Base-by-base conservation (phyloP, 2,888 invertebrate species). In the Leucophenga maculata region DNA sequence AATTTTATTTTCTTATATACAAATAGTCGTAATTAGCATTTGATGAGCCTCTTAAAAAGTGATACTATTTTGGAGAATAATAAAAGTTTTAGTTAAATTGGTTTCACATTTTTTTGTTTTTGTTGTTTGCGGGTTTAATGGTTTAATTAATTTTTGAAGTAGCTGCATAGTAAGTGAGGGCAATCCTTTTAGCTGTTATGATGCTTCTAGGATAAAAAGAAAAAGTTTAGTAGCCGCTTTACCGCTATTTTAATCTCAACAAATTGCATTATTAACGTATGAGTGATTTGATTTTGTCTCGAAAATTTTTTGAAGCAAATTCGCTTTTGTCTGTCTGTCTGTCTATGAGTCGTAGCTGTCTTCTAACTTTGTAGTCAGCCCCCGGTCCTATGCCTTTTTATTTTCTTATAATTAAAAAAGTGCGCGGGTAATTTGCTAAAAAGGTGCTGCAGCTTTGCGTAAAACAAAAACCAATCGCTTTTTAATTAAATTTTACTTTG, bases 401-500 rank as follows among this genome's bases (percentile, higher is more conserved):
- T 59, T 54, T 67, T 72, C 68, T 78, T 78, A 82, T 79, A 79
- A 78, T 82, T 78, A 74, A 74, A 78, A 77, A 74, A 71, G 66
- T 55, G 22, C 57, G 55, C 71, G 68, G 74, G 77, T 73, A 72
- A 59, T 74, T 72, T 22, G 31, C 59, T 44, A 65, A 60, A 44
- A 65, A 52, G 55, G 75, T 67, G 8, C 39, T 26, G 26, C 26
- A 26, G 26, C 26, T 26, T 26, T 26, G 70, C 62, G 70, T 72
- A 69, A 66, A 65, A 65, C 70, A 72, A 68, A 73, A 74, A 72
- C 55, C 75, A 78, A 82, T 80, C 77, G 79, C 72, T 80, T 80
- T 80, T 80, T 80, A 80, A 80, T 82, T 80, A 82, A 80, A 82
- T 80, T 79, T 69, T 20, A 73, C 81, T 82, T 82, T 79, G 79